These are phyloP conservation scores for Ephialtes manifestator DNA, from an alignment of 2,888 invertebrate genomes.

Conservation along the genomic window DNA sequence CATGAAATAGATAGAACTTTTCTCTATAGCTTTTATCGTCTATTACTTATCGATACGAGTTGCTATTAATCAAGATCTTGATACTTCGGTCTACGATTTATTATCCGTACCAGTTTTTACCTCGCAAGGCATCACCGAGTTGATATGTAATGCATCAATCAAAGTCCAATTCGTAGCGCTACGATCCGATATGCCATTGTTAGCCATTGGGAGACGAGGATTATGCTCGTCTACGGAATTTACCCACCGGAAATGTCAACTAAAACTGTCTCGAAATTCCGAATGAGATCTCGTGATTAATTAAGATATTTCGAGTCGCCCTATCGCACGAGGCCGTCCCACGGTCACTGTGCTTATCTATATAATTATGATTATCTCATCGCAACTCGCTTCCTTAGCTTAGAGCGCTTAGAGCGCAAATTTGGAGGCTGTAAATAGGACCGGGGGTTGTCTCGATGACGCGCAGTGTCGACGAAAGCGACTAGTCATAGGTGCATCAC, in stretches of 20 bases:
- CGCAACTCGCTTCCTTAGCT: slow-evolving; percentile 30
- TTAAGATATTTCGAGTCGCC: slow-evolving; percentile 12
- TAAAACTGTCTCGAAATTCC: neutral
- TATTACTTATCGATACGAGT: neutral
- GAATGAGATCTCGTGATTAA: neutral
- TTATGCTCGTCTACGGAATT: neutral
- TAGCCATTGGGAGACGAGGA: neutral
- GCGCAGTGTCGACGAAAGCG: slow-evolving; percentile 24
- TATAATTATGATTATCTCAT: slow-evolving; percentile 19
- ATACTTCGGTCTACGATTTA: slow-evolving; percentile 8
- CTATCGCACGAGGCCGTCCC: slow-evolving; percentile 4
- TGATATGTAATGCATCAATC: slow-evolving; percentile 11
- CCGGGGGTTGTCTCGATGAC: slow-evolving; percentile 34
- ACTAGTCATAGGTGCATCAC: slow-evolving; percentile 25
- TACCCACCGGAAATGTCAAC: neutral
- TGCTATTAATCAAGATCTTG: slow-evolving; percentile 6
- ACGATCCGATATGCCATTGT: slow-evolving; percentile 5
- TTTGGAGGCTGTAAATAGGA: slow-evolving; percentile 44
- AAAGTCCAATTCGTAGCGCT: neutral
- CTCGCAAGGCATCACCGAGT: neutral
- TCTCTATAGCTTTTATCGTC: neutral
- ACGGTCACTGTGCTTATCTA: slow-evolving; percentile 20
- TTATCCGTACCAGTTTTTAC: neutral
- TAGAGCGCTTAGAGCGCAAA: slow-evolving; percentile 26
- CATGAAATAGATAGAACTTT: neutral